Base-by-base conservation (phyloP, 2,888 invertebrate genomes). In the Pycnomerus fuliginosus region DNA sequence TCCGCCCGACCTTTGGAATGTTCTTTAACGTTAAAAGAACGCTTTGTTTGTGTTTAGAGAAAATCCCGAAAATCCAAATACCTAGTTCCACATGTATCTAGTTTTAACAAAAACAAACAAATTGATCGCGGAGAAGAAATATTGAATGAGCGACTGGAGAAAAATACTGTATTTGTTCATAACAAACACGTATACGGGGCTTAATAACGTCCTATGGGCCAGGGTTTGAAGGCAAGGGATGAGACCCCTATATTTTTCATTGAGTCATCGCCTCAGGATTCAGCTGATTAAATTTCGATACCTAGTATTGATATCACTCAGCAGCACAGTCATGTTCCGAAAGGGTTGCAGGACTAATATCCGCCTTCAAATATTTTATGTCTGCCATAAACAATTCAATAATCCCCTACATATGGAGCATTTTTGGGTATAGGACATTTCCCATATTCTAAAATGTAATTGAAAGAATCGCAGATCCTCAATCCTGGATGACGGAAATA, bases 311-410 rank as follows among this genome's bases (percentile, higher is more conserved):
- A 45, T 50, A 50, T 48, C 52, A 40, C 47, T n/a, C n/a, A n/a
- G n/a, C 50, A 52, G 45, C 52, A 52, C 31, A 52, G 52, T 50
- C 52, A 52, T 52, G 48, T 28, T 50, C 50, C 33, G 48, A 50
- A 52, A 48, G 50, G 50, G 50, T 48, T 52, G n/a, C n/a, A n/a
- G n/a, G n/a, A n/a, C n/a, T n/a, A n/a, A n/a, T n/a, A n/a, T n/a
- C n/a, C n/a, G n/a, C n/a, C n/a, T n/a, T n/a, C n/a, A n/a, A n/a
- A n/a, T n/a, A n/a, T n/a, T n/a, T n/a, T n/a, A n/a, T n/a, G n/a
- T n/a, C n/a, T n/a, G n/a, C n/a, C n/a, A n/a, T n/a, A n/a, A n/a
- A n/a, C n/a, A n/a, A n/a, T n/a, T n/a, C n/a, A n/a, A n/a, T n/a
- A n/a, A n/a, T n/a, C n/a, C n/a, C n/a, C n/a, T n/a, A n/a, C n/a